phyloP scores from a whole-genome alignment of 2,797 vertebrate species.

The Masticophis lateralis region DNA sequence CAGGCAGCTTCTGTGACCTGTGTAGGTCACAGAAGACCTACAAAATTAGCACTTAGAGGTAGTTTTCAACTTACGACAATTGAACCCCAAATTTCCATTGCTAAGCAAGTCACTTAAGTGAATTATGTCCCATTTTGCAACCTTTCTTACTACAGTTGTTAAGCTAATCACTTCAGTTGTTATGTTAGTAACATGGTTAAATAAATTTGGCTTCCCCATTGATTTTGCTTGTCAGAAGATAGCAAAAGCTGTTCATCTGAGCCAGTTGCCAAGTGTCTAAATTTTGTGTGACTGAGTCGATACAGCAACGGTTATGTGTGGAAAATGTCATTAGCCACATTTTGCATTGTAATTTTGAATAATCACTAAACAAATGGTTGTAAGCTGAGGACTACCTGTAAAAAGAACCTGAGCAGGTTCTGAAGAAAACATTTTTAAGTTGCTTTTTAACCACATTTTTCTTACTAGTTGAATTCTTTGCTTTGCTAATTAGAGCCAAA shows the following conservation, averaged over 20 bases:
- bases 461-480: neutral
- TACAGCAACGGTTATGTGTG: neutral
- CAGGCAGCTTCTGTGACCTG: no score
- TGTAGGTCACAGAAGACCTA: no score
- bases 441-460: neutral
- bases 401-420: neutral
- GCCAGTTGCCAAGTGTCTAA: neutral
- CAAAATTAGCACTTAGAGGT: neutral
- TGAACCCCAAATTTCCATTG: no score
- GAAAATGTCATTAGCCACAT: neutral
- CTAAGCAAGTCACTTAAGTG: neutral
- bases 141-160: neutral
- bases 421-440: neutral
- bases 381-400: neutral
- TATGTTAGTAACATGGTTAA: neutral
- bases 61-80: neutral
- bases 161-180: neutral
- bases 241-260: neutral
- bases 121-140: neutral
- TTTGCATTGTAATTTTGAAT: neutral
- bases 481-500: neutral
- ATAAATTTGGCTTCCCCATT: neutral
- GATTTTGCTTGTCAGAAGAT: neutral
- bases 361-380: neutral
- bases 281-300: neutral